Conservation (phyloP, 2,113 vertebrate species). For the Prolemur simus region DNA sequence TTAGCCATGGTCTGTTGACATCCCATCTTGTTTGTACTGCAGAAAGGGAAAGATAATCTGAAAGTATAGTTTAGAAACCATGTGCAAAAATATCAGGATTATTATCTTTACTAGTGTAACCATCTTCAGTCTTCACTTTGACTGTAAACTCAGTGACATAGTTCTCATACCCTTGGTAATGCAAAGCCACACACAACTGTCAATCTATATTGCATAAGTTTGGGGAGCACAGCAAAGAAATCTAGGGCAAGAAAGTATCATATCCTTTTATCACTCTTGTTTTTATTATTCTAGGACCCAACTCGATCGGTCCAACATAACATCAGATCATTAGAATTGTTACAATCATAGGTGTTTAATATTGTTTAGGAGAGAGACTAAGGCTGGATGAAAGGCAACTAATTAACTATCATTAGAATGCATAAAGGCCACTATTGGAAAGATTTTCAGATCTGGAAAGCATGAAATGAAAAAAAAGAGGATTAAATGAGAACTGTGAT, state of each 20-base stretch:
- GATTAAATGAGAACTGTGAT: neutral
- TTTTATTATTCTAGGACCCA: neutral
- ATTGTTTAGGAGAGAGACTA: neutral
- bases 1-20: neutral
- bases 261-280: neutral
- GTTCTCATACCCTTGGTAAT: neutral
- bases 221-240: slow-evolving; percentile 5
- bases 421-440: neutral
- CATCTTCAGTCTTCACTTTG: neutral
- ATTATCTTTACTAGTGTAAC: neutral
- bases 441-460: slow-evolving; percentile 3
- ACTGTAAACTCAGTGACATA: neutral
- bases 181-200: neutral
- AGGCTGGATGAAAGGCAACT: neutral
- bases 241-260: neutral
- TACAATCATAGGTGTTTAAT: slow-evolving; percentile 25
- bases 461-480: slow-evolving; percentile 15
- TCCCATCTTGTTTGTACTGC: neutral
- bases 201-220: neutral
- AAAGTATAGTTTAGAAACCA: neutral
- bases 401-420: slow-evolving; percentile 31
- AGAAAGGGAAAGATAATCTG: neutral
- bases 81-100: neutral
- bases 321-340: neutral
- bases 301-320: neutral